A percentile compares a stretch with the other conserved stretches of the same genome.
Conservation (phyloP, 2,888 invertebrate species). For the Syritta pipiens region DNA sequence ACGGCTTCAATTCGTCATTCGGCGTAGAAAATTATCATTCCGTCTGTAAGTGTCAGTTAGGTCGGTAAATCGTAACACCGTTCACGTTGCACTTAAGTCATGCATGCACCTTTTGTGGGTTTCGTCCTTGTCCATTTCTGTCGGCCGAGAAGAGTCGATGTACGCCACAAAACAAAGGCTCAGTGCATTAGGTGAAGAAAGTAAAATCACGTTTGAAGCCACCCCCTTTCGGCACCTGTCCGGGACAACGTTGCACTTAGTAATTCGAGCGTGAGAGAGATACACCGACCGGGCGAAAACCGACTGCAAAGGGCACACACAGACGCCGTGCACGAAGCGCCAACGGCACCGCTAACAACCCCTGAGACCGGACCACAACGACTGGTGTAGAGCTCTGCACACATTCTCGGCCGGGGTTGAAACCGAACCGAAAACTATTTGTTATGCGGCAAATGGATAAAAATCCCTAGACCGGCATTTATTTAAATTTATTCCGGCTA, state of each 20-base stretch:
- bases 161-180: constrained; percentile 1
- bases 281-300: constrained; percentile 62
- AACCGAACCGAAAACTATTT: constrained; percentile 71
- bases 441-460: constrained; percentile 79
- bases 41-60: constrained; percentile 25
- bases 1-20: constrained; percentile 26
- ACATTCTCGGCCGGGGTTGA: constrained; percentile 43
- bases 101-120: background rate
- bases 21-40: constrained; percentile 41
- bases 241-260: constrained; percentile 17
- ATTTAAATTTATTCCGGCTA: constrained; percentile 79
- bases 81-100: constrained; percentile 2
- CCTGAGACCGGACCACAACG: constrained; percentile 48
- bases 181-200: constrained; percentile 31
- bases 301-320: constrained; percentile 38
- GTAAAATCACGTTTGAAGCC: constrained; percentile 35
- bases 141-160: background rate
- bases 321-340: constrained; percentile 35
- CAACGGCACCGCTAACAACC: constrained; percentile 38
- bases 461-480: constrained; percentile 79
- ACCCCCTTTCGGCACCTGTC: constrained; percentile 3
- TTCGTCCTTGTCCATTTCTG: background rate
- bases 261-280: constrained; percentile 43
- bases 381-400: constrained; percentile 3
- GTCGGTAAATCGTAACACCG: constrained; percentile 34